Conservation (phyloP, 2,888 invertebrate genomes). For the Dascillus cervinus region DNA sequence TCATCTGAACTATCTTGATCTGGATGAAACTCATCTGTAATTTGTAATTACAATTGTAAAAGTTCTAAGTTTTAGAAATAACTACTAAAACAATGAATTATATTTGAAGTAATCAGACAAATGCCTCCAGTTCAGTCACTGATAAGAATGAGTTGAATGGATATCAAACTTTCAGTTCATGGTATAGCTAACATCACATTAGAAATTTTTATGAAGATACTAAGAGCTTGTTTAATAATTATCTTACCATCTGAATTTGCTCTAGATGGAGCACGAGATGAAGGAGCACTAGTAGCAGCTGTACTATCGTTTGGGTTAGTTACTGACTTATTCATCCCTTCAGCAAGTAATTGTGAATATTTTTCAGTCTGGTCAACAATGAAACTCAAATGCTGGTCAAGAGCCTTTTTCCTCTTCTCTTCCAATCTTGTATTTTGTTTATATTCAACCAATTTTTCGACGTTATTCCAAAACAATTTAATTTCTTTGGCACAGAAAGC, state of each 20-base stretch:
- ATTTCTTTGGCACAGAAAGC: slow-evolving; percentile 89
- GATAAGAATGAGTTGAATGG: slow-evolving; percentile 27
- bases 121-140: slow-evolving; percentile 27
- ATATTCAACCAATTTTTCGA: slow-evolving; percentile 93
- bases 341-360: slow-evolving; percentile 85
- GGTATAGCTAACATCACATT: slow-evolving; percentile 23
- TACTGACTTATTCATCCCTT: slow-evolving; percentile 65
- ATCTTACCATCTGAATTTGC: slow-evolving; percentile 48
- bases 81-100: slow-evolving; percentile 3
- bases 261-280: slow-evolving; percentile 44
- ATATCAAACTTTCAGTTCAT: slow-evolving; percentile 25
- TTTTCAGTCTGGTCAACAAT: slow-evolving; percentile 98
- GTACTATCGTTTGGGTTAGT: slow-evolving; percentile 23
- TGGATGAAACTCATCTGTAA: slow-evolving; percentile 76
- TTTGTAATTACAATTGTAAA: slow-evolving; percentile 4
- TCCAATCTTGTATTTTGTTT: slow-evolving; percentile 89
- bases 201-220: too few relatives aligned
- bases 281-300: slow-evolving; percentile 42
- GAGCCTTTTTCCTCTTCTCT: slow-evolving; percentile 87
- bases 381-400: slow-evolving; percentile 94
- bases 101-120: slow-evolving; percentile 25
- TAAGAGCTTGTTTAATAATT: too few relatives aligned
- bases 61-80: slow-evolving; percentile 3
- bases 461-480: slow-evolving; percentile 90
- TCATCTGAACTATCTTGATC: slow-evolving; percentile 73